These are phyloP conservation scores for Eucera pruinosa DNA, from an alignment of 2,888 invertebrate genomes.

Conservation along the genomic window DNA sequence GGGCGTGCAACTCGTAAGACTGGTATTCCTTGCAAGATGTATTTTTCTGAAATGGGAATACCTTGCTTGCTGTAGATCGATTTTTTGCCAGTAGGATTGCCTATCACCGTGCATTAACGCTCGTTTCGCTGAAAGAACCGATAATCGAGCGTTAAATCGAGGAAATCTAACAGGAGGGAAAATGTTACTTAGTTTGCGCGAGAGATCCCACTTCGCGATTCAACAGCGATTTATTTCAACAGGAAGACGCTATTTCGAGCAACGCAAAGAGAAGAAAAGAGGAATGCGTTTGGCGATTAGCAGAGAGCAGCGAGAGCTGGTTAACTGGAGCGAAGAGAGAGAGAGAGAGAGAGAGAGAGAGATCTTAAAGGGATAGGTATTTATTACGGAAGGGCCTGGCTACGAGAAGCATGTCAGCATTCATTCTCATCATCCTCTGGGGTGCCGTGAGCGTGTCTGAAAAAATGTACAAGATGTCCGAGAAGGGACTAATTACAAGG, in stretches of 20 bases:
- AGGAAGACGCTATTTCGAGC: background rate
- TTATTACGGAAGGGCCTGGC: conserved; percentile 29
- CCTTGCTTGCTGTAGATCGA: background rate
- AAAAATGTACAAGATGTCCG: conserved; percentile 47
- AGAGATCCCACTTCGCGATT: background rate
- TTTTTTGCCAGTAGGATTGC: background rate
- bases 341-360: conserved; percentile 3
- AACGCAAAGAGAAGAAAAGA: background rate
- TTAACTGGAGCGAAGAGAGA: conserved; percentile 6
- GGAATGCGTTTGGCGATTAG: background rate
- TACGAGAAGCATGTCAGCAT: conserved; percentile 20
- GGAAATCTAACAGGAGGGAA: background rate
- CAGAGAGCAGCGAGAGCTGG: background rate
- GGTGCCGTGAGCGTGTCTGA: conserved; percentile 41
- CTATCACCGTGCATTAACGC: conserved; percentile 15
- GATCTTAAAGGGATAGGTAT: conserved; percentile 16
- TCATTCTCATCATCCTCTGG: conserved; percentile 35
- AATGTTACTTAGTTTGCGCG: background rate
- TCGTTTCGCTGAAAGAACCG: background rate
- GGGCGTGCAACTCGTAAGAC: background rate
- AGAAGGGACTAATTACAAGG: conserved; percentile 46
- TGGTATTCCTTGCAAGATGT: background rate
- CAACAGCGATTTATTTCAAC: background rate
- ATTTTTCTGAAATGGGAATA: conserved; percentile 5
- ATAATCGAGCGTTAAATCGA: conserved; percentile 21